Percentiles rank a stretch among this genome's conserved stretches.
These are phyloP conservation scores for Chondrilla cf. caribensis DNA, from an alignment of 37 sponge, comb jelly and placozoan genomes.

Conservation along the genomic window DNA sequence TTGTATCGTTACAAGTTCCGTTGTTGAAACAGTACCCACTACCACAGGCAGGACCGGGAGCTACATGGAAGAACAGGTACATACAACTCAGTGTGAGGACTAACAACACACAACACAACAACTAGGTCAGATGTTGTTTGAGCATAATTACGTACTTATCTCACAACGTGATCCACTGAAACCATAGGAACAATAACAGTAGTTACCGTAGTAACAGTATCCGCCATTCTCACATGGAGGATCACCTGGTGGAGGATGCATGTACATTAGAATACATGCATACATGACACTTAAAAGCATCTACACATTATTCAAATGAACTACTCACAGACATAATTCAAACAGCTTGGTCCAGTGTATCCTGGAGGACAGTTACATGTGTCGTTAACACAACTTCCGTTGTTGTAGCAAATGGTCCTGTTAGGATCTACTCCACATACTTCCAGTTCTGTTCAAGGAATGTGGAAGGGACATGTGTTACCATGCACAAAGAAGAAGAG, in stretches of 20 bases:
- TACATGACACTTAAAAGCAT: no score
- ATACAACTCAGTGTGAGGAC: neutral
- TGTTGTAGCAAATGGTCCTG: slow-evolving; percentile 16
- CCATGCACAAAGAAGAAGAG: no score
- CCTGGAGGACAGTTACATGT: neutral
- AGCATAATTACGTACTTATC: neutral
- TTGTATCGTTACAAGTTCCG: neutral
- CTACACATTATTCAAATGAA: no score
- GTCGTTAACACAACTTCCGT: slow-evolving; percentile 3
- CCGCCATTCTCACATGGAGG: neutral
- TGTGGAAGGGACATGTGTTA: no score
- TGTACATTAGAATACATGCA: no score
- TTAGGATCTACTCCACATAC: no score
- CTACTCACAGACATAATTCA: no score
- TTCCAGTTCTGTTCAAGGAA: no score
- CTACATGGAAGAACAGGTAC: neutral
- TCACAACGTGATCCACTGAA: neutral
- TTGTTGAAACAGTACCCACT: neutral
- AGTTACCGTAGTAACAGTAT: neutral
- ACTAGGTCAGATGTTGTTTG: no score
- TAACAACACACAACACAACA: no score
- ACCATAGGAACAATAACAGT: neutral
- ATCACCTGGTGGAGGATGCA: neutral
- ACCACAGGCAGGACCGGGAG: neutral
- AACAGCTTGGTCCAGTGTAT: neutral